Evolutionary conservation across 2,888 invertebrate species (phyloP), one percentile per base, ranked within the genome.

Genomic region (Steinernema carpocapsae): DNA sequence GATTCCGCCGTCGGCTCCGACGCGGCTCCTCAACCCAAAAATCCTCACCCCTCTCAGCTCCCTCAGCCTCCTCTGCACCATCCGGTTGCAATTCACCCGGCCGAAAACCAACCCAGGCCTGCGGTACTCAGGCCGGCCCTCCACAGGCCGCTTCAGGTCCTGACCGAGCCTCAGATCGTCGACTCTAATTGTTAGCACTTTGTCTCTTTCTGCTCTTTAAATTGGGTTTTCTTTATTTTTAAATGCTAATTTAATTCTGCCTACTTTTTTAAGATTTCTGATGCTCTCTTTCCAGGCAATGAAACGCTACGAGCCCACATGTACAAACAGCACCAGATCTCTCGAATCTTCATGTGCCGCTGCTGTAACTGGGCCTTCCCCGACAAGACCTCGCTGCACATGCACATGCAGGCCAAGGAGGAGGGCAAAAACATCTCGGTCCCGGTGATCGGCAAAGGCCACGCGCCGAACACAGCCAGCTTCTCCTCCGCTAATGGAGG

Each of bases 281-380:
- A n/a, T n/a, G 7, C 3, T 14, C 3, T 19, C 17, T 3, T 80
- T 84, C 64, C 78, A 85, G 85, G 83, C 77, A 85, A 83, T 64
- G 85, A 85, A 42, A 80, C 83, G 1, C 82, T 85, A 0, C 83
- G 85, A 10, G 80, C 83, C n/a, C 85, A 85, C 78, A 85, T 85
- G 85, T 84, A 81, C 79, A 82, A 82, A 64, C 80, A 83, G 70
- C 85, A 85, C 72, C 82, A 82, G 72, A 83, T 85, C 74, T 81
- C 83, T 6, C 76, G 85, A 51, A 84, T 84, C 83, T 85, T 84
- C 81, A 85, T 85, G 84, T 85, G 85, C 75, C 78, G 85, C 10
- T 85, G 85, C 74, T 85, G 85, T 76, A 85, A 85, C 73, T 85
- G 85, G 85, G 85, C 85, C 0, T 85, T 85, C 56, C 83, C 85